These are phyloP conservation scores for Acanthisitta chloris DNA, from an alignment of 2,113 vertebrate genomes.

Conservation along the genomic window DNA sequence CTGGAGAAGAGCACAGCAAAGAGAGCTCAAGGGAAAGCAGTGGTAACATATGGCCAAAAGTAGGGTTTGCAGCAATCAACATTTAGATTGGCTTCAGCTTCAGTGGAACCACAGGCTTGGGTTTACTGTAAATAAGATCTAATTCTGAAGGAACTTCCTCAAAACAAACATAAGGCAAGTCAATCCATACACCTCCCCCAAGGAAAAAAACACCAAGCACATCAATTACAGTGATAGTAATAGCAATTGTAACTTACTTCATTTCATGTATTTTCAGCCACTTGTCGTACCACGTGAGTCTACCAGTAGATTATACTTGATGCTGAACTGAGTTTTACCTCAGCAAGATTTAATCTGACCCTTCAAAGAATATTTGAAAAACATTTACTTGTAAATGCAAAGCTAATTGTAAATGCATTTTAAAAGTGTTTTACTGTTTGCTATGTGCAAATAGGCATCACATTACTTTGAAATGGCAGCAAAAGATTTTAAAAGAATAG, in stretches of 20 bases:
- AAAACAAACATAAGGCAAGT: conserved; percentile 66
- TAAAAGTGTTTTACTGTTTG: neutral
- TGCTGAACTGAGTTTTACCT: neutral
- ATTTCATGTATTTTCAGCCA: neutral
- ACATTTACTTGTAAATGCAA: neutral
- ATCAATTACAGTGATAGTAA: conserved; percentile 23
- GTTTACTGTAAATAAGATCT: conserved; percentile 66
- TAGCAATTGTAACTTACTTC: neutral
- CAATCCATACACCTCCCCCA: conserved; percentile 34
- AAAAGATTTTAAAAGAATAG: neutral
- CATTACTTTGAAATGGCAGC: neutral
- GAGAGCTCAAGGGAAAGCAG: conserved; percentile 56
- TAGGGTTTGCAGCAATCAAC: conserved; percentile 66
- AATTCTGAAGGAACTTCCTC: conserved; percentile 60
- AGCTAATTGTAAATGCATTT: neutral
- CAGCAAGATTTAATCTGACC: neutral
- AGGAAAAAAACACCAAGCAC: neutral
- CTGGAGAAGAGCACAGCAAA: conserved; percentile 55
- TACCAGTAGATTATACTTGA: neutral
- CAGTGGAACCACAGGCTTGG: conserved; percentile 60
- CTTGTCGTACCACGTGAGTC: neutral
- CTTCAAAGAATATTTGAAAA: neutral
- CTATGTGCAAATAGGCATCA: neutral
- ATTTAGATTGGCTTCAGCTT: conserved; percentile 69
- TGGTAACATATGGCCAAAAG: conserved; percentile 68